phyloP scores from a whole-genome alignment of 2,113 vertebrate genomes.

The Phalacrocorax aristotelis region DNA sequence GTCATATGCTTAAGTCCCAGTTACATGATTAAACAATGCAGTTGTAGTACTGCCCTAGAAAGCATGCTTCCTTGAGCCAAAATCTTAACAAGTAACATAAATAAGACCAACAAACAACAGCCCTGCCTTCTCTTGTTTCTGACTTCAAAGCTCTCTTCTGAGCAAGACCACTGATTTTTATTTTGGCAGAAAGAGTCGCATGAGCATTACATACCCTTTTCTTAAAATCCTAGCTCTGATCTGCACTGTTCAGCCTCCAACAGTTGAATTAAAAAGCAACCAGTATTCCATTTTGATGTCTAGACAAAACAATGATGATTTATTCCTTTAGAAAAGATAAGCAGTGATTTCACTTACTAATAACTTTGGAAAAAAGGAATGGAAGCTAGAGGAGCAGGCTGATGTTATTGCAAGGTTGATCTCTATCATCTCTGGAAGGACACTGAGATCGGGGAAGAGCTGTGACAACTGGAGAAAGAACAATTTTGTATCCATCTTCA shows the following conservation, averaged over 20 bases:
- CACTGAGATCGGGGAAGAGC: background rate
- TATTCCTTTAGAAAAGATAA: background rate
- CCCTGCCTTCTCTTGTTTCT: background rate
- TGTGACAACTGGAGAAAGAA: background rate
- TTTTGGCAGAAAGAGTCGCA: background rate
- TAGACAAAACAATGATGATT: background rate
- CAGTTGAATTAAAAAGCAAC: background rate
- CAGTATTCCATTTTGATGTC: background rate
- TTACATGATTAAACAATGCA: background rate
- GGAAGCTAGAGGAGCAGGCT: background rate
- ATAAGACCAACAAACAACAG: background rate
- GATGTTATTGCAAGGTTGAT: background rate
- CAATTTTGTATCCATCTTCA: background rate
- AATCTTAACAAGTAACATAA: background rate
- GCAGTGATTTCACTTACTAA: background rate
- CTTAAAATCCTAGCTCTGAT: background rate
- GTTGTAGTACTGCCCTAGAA: background rate
- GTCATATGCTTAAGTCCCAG: background rate
- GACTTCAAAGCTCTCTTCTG: background rate
- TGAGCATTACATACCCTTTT: accelerated
- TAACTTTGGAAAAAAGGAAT: background rate
- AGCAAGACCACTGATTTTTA: background rate
- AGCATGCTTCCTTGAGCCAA: background rate
- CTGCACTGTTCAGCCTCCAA: background rate
- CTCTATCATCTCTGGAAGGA: background rate